phyloP scores from a whole-genome alignment of 2,797 vertebrate genomes.

The Peromyscus melanophrys region DNA sequence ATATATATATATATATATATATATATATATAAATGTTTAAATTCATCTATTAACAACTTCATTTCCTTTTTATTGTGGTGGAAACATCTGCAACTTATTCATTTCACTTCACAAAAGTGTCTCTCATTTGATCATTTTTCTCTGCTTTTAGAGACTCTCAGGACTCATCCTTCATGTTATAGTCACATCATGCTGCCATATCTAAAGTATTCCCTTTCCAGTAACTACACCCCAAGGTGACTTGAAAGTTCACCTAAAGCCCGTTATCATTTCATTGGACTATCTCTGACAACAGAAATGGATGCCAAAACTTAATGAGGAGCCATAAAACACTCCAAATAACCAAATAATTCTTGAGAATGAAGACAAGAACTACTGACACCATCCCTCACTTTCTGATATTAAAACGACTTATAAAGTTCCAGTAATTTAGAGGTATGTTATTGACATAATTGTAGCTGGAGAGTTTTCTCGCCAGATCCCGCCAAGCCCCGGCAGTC shows the following conservation, averaged over 20 bases:
- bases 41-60: neutral
- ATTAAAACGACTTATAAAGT: neutral
- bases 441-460: too few species aligned
- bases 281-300: neutral
- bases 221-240: accelerated
- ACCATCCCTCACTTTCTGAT: neutral
- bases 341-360: neutral
- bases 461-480: too few species aligned
- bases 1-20: too few species aligned
- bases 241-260: neutral
- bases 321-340: neutral
- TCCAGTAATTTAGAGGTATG: neutral
- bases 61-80: neutral
- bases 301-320: neutral
- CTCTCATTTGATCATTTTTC: neutral
- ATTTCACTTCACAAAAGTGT: neutral
- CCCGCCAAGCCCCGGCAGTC: too few species aligned
- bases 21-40: neutral
- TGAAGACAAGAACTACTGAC: neutral
- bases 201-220: neutral
- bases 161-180: neutral
- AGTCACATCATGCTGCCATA: neutral
- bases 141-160: neutral
- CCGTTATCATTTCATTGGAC: neutral
- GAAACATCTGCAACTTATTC: neutral